Evolutionary conservation across 2,797 vertebrate genomes (phyloP).

Genomic region (Sylvia borin): DNA sequence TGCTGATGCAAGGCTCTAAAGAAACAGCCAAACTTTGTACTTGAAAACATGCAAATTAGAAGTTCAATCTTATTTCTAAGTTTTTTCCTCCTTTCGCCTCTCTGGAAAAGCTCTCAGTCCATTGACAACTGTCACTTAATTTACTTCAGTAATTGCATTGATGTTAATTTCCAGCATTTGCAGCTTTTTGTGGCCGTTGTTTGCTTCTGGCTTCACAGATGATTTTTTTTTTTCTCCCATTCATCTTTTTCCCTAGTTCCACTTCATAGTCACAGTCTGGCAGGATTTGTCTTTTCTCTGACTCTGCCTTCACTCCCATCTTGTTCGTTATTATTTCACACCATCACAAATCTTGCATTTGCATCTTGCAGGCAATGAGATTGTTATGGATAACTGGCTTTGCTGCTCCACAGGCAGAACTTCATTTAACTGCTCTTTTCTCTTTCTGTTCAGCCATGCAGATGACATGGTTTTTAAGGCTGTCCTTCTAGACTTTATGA

Average conservation of each 20-base stretch:
- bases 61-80: background rate
- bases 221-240: background rate
- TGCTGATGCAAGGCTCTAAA: background rate
- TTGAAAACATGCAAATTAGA: background rate
- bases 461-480: background rate
- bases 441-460: background rate
- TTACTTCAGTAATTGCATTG: constrained; percentile 24
- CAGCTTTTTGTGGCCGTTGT: background rate
- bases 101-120: background rate
- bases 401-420: background rate
- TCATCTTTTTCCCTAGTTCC: background rate
- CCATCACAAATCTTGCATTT: background rate
- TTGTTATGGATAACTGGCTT: constrained; percentile 26
- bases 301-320: background rate
- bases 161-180: constrained; percentile 1
- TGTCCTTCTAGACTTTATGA: constrained; percentile 9
- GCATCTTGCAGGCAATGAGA: background rate
- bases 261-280: background rate
- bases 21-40: background rate
- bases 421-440: constrained; percentile 35
- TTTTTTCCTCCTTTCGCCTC: background rate
- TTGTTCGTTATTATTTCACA: constrained; percentile 25
- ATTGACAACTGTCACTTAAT: constrained; percentile 30
- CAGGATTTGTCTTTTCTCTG: constrained; percentile 18
- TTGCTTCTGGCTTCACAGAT: constrained; percentile 3